Evolutionary conservation across 2,888 invertebrate species (phyloP), one percentile per base, ranked within the genome.

Genomic region (Zonitis immaculata): DNA sequence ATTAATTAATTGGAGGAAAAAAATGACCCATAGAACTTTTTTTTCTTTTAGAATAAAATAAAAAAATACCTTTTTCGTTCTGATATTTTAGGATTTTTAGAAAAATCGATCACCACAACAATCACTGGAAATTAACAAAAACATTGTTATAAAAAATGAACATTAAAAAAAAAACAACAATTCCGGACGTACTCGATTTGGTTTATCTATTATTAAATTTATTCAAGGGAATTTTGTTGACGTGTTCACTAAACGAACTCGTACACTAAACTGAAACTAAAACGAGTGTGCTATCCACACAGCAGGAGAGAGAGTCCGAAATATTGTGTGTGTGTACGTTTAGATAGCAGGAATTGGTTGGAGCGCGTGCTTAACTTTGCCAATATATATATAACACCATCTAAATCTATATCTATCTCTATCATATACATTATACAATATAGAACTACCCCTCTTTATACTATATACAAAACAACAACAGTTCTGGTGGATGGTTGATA

Each of bases 401-500:
- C 18, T 9, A 35, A 35, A 35, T 35, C 35, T 35, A 16, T 35
- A 5, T 35, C 35, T 35, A 35, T 35, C 35, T 35, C 9, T 35
- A 30, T 30, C 30, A n/a, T n/a, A n/a, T n/a, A n/a, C n/a, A n/a
- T n/a, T n/a, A n/a, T n/a, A n/a, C n/a, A n/a, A n/a, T n/a, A n/a
- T n/a, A n/a, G n/a, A 56, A 39, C 30, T 35, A 35, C 35, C 22
- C 14, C 20, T 12, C 16, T 25, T 22, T 7, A 6, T 30, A 25
- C 42, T 9, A 26, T 26, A n/a, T n/a, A n/a, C n/a, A n/a, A n/a
- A n/a, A n/a, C n/a, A n/a, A n/a, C n/a, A n/a, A 11, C 16, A 22
- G 32, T 53, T 43, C 58, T 62, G 65, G 61, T 54, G 60, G 62
- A 57, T 52, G 63, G 57, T 62, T 61, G 68, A 70, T 70, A 68